phyloP scores from a whole-genome alignment of 2,797 vertebrate genomes.

The Neopelma chrysocephalum region DNA sequence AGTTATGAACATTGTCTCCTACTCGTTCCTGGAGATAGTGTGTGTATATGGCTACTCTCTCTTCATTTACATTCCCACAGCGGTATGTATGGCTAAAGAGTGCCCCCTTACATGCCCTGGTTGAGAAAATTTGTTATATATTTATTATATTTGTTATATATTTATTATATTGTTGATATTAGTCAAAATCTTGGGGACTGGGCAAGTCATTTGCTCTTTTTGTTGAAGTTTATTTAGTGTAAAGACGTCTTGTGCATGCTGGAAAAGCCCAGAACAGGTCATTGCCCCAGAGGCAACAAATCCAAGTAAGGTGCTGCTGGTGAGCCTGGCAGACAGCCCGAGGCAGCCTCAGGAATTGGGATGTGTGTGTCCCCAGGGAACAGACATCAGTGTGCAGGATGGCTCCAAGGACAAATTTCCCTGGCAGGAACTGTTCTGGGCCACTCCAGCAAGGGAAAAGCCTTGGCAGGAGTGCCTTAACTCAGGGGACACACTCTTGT shows the following conservation, averaged over 20 bases:
- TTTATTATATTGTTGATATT: neutral
- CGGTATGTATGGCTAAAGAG: conserved; percentile 77
- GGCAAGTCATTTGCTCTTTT: neutral
- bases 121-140: neutral
- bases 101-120: neutral
- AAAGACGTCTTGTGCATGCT: neutral
- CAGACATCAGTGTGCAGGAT: neutral
- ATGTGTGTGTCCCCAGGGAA: neutral
- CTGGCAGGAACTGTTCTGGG: neutral
- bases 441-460: neutral
- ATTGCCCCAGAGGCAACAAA: neutral
- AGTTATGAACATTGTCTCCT: conserved; percentile 90
- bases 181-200: neutral
- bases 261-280: neutral
- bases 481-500: neutral
- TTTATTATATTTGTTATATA: neutral
- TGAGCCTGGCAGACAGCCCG: fast-evolving
- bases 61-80: conserved; percentile 93
- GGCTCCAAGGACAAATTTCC: neutral
- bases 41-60: conserved; percentile 98
- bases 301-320: neutral
- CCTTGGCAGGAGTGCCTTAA: neutral
- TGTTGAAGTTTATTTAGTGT: neutral
- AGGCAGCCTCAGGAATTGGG: neutral
- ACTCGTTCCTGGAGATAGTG: conserved; percentile 95